Evolutionary conservation across 2,888 invertebrate genomes (phyloP), one percentile per base, ranked within the genome.

Genomic region (Drosophila antonietae): DNA sequence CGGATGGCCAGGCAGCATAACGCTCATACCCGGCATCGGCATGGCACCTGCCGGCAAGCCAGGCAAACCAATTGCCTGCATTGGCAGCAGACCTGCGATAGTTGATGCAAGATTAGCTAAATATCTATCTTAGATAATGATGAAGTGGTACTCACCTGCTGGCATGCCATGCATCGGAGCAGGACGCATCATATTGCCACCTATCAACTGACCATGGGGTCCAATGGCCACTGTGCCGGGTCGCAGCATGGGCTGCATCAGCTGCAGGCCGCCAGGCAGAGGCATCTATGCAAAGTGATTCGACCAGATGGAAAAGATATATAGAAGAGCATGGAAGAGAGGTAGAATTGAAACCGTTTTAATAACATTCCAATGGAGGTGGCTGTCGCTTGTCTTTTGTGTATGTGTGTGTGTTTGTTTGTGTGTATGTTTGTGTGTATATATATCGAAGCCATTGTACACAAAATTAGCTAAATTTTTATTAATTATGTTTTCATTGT

Each of bases 1-100:
- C 31, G 91, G 93, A 75, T 92, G 93, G 37, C 92, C 93, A 8
- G 92, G 93, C 92, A 94, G 91, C 93, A 94, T 93, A 64, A 94
- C 93, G 90, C 93, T 91, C 93, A 93, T 92, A 75, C 92, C 92
- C 33, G 91, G 92, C 79, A 91, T 92, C 0, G 78, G 81, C 90
- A 93, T 89, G 52, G 91, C 91, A n/a, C 81, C 80, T 9, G 89
- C 80, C 3, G 87, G 90, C 33, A 88, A 52, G 6, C 91, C 92
- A 18, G 90, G 89, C 70, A 93, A 79, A 20, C 88, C 91, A 62
- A 91, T 90, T 35, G 92, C 91, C 79, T 91, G 93, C 81, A 93
- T 89, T 41, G 92, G 93, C 75, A 93, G 72, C 66, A 93, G 79
- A 67, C 93, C 93, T 93, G 55, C 2, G 20, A 12, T 35, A 23